These are phyloP conservation scores for Tachypleus tridentatus DNA, from an alignment of 1,140 invertebrate species.

Conservation along the genomic window DNA sequence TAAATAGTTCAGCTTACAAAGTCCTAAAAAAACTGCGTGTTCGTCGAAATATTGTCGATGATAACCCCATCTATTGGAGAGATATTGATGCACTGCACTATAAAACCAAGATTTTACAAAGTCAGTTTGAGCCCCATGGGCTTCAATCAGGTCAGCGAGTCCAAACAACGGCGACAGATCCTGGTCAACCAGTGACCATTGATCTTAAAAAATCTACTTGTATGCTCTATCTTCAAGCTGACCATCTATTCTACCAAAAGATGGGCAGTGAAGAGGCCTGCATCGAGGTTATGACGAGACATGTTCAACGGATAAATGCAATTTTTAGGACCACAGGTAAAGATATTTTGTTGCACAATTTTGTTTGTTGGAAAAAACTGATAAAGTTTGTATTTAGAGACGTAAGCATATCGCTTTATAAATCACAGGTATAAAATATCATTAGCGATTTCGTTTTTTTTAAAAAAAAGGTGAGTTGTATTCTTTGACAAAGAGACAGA, in stretches of 20 bases:
- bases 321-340: constrained; percentile 81
- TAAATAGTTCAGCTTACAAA: too few species aligned
- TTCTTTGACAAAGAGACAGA: too few species aligned
- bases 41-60: background rate
- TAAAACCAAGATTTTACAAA: constrained; percentile 4
- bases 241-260: constrained; percentile 85
- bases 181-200: constrained; percentile 49
- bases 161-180: constrained; percentile 21
- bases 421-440: too few species aligned
- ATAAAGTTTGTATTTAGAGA: too few species aligned
- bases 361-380: too few species aligned
- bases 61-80: constrained; percentile 14
- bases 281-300: constrained; percentile 86
- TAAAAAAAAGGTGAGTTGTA: too few species aligned
- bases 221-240: constrained; percentile 86
- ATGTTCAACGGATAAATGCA: constrained; percentile 83
- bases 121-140: constrained; percentile 23
- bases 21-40: too few species aligned
- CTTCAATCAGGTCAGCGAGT: constrained; percentile 24
- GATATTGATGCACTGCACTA: constrained; percentile 23
- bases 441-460: too few species aligned
- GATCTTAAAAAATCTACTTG: constrained; percentile 60
- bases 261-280: constrained; percentile 86
- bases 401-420: too few species aligned
- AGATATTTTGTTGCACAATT: too few species aligned